Conservation (phyloP, 2,113 vertebrate genomes). For the Columba janthina region DNA sequence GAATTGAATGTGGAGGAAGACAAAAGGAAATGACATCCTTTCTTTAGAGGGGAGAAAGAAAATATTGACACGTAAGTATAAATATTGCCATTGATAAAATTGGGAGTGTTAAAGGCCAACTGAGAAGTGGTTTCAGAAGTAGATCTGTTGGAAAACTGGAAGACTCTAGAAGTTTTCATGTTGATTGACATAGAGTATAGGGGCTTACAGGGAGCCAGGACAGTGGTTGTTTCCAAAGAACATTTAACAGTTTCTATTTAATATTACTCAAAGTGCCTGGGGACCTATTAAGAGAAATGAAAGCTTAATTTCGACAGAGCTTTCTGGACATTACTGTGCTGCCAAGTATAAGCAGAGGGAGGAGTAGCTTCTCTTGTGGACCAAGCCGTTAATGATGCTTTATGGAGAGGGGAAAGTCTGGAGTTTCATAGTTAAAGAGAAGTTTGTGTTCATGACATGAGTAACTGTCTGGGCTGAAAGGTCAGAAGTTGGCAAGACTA, state of each 20-base stretch:
- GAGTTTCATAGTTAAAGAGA: background rate
- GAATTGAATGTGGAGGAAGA: background rate
- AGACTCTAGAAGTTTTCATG: background rate
- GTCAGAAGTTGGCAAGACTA: background rate
- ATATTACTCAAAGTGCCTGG: background rate
- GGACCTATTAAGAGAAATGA: background rate
- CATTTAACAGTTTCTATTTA: background rate
- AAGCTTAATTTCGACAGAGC: background rate
- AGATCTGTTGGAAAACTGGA: background rate
- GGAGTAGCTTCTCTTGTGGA: background rate
- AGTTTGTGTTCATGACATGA: background rate
- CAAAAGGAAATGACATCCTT: background rate
- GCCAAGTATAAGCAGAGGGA: background rate
- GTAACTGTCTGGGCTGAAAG: slow-evolving; percentile 7
- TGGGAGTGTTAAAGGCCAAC: background rate
- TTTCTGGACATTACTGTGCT: background rate
- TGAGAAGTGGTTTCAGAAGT: background rate
- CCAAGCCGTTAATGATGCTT: background rate
- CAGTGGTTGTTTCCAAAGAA: background rate
- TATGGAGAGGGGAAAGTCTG: background rate
- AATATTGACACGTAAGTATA: background rate
- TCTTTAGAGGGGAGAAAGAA: background rate
- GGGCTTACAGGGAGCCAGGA: background rate
- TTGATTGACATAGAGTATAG: background rate
- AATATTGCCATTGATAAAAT: background rate